Evolutionary conservation across 2,113 vertebrate genomes (phyloP).

Genomic region (Misgurnus anguillicaudatus): DNA sequence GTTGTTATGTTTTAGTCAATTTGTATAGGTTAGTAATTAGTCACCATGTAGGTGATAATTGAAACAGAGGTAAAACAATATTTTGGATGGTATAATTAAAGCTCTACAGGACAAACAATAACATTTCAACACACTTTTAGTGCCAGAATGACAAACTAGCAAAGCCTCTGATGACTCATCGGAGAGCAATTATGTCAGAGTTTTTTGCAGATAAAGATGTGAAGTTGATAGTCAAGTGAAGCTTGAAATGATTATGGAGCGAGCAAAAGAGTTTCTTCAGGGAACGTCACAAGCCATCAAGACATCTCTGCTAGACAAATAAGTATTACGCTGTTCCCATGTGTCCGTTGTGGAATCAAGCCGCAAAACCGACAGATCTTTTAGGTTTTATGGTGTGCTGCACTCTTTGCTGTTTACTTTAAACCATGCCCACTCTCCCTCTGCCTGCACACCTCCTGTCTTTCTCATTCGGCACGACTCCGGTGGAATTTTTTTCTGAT

Average conservation of each 20-base stretch:
- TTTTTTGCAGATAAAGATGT: conserved; percentile 1
- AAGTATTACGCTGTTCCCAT: background rate
- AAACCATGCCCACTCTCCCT: background rate
- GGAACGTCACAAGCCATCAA: conserved; percentile 33
- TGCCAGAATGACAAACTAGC: background rate
- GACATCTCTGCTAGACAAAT: background rate
- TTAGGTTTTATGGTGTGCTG: conserved; percentile 7
- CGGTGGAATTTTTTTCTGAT: conserved; percentile 25
- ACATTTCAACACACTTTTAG: background rate
- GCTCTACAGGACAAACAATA: conserved; percentile 1
- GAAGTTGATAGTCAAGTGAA: conserved; percentile 13
- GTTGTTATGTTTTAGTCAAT: conserved; percentile 15
- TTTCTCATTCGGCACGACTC: conserved; percentile 25
- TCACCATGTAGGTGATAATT: conserved; percentile 6
- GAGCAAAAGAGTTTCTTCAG: conserved; percentile 9
- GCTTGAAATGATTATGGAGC: conserved; percentile 5
- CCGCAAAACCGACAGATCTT: background rate
- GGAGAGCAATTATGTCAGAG: conserved; percentile 20
- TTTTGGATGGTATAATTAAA: conserved; percentile 17
- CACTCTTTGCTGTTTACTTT: background rate
- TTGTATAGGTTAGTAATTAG: background rate
- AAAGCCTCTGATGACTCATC: conserved; percentile 31
- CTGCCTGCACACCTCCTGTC: background rate
- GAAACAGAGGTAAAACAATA: background rate
- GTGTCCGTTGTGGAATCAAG: conserved; percentile 3